Evolutionary conservation across 2,888 invertebrate genomes (phyloP), one percentile per base, ranked within the genome.

Genomic region (Aspidiotus rigidus): DNA sequence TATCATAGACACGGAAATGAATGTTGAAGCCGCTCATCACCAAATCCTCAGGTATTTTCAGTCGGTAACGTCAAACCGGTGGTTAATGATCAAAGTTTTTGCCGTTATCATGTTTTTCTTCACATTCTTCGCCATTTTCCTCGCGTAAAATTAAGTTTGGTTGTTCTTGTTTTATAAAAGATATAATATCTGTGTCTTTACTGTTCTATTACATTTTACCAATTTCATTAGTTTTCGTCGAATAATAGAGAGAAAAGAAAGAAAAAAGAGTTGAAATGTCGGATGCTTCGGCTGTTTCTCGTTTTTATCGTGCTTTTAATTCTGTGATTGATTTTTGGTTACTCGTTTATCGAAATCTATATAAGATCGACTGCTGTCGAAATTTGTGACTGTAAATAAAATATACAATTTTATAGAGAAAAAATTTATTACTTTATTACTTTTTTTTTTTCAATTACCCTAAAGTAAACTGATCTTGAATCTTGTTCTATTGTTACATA

Each of bases 61-160:
- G 79, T 90, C 90, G 69, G 91, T 99, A 53, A 92, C 96, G 15
- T 93, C 93, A 72, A 99, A 99, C 81, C 86, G 99, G 75, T 98
- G 97, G 89, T 83, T 99, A 44, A 99, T 99, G 96, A 90, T 99
- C 75, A 99, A 99, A 83, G 88, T 99, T 74, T 99, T 99, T 81
- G 98, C 90, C 67, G 93, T 99, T 72, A 83, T 99, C 69, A 95
- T 99, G 83, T 90, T 97, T 77, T 99, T 99, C 84, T 99, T 99
- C 79, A 89, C 99, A 80, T 93, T 99, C 79, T 99, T 99, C 83
- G 90, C 99, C 77, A 88, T 99, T 74, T 96, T 99, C 80, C 83
- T 98, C 84, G 92, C 95, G 76, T 90, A 87, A 82, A 61, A 11
- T 44, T 54, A 15, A 17, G 57, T n/a, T 57, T 11, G 57, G 2